A percentile compares a stretch with the other conserved stretches of the same genome.
phyloP scores from a whole-genome alignment of 2,888 invertebrate species.

The Eupithecia subumbrata region DNA sequence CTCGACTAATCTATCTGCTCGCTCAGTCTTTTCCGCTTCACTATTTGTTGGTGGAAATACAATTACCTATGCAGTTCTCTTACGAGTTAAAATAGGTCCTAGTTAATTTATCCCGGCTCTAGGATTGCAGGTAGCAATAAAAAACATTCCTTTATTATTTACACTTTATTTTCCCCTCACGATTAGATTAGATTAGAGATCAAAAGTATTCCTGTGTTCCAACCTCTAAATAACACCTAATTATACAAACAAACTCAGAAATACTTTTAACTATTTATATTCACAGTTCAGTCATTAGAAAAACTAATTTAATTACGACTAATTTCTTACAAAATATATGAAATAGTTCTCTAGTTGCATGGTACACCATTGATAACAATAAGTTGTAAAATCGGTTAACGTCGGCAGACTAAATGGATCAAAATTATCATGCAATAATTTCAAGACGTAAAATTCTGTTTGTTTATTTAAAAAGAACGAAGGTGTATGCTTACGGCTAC shows the following conservation, averaged over 20 bases:
- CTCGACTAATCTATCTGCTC: no score
- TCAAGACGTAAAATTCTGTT: background rate
- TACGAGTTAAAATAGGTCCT: no score
- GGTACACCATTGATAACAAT: background rate
- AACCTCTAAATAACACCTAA: slow-evolving; percentile 26
- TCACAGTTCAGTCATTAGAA: slow-evolving; percentile 44
- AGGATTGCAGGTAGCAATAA: slow-evolving; percentile 1
- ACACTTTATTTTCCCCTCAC: slow-evolving; percentile 66
- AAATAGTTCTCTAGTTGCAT: slow-evolving; percentile 9
- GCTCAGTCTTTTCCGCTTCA: no score
- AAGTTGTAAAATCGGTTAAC: background rate
- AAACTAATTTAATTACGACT: slow-evolving; percentile 33
- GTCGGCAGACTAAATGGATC: background rate
- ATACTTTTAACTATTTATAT: slow-evolving; percentile 38
- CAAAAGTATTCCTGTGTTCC: slow-evolving; percentile 49
- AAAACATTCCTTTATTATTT: slow-evolving; percentile 62
- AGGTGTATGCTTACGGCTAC: background rate
- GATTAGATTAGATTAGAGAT: slow-evolving; percentile 39
- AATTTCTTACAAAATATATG: slow-evolving; percentile 34
- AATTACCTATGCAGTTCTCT: no score
- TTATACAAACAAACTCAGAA: slow-evolving; percentile 40
- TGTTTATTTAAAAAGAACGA: background rate
- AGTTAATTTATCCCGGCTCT: no score
- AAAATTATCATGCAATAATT: background rate
- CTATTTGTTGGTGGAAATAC: no score